Percentiles rank a stretch among this genome's conserved stretches.
Conservation (phyloP, 2,113 vertebrate genomes). For the Psettodes erumei region DNA sequence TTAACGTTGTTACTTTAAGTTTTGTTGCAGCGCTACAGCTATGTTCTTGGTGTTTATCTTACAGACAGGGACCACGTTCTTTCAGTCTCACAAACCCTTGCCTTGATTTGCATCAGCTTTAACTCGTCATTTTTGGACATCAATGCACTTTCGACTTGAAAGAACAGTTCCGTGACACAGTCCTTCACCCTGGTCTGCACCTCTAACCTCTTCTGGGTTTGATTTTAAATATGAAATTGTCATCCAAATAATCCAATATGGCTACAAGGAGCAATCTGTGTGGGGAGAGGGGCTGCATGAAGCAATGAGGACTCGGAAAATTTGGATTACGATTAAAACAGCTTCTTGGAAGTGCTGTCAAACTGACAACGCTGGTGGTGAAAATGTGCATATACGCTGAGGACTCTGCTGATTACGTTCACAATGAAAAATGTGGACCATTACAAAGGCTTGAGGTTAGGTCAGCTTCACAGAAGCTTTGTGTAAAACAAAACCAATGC, state of each 20-base stretch:
- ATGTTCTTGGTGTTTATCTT: neutral
- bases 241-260: slow-evolving; percentile 23
- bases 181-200: neutral
- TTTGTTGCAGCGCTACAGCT: neutral
- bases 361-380: neutral
- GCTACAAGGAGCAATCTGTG: slow-evolving; percentile 33
- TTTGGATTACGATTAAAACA: neutral
- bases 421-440: neutral
- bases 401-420: neutral
- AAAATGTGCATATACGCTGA: neutral
- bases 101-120: neutral
- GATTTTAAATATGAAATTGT: neutral
- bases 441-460: neutral
- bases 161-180: neutral
- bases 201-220: neutral
- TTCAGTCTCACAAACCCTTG: neutral
- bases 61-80: accelerated
- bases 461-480: neutral
- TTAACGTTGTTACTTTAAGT: neutral
- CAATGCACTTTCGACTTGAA: neutral
- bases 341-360: neutral
- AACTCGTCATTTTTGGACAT: neutral
- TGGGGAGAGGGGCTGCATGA: neutral
- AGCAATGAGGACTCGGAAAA: neutral
- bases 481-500: neutral